Conservation (phyloP, 2,888 invertebrate genomes). For the Drepana falcataria region DNA sequence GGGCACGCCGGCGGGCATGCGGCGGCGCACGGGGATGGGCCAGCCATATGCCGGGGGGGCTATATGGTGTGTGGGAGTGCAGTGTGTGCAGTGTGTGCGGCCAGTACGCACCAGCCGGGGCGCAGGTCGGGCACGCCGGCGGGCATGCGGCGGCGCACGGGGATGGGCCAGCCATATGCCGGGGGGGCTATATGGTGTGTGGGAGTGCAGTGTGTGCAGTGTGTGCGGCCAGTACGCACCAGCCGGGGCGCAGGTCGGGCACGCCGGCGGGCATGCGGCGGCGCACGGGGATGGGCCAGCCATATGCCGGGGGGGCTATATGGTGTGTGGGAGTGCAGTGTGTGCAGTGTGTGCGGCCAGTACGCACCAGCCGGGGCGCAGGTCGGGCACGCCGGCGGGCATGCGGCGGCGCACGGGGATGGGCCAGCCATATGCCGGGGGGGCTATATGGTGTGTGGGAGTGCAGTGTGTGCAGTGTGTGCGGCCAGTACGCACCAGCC, state of each 20-base stretch:
- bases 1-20: conserved; percentile 84
- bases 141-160: conserved; percentile 87
- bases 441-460: too few species aligned
- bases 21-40: conserved; percentile 92
- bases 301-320: conserved; percentile 48
- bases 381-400: too few species aligned
- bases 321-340: conserved; percentile 84
- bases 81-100: background rate
- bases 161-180: too few species aligned
- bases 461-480: background rate
- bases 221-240: conserved; percentile 85
- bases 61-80: too few species aligned
- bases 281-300: conserved; percentile 75
- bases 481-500: conserved; percentile 78
- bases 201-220: conserved; percentile 86
- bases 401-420: too few species aligned
- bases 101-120: conserved; percentile 87
- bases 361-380: conserved; percentile 87
- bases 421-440: conserved; percentile 84
- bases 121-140: conserved; percentile 86
- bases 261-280: too few species aligned
- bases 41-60: too few species aligned
- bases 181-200: too few species aligned
- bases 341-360: conserved; percentile 85
- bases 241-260: conserved; percentile 81